These are phyloP conservation scores for Heliconius eleuchia DNA, from an alignment of 1,140 invertebrate species.

Conservation along the genomic window DNA sequence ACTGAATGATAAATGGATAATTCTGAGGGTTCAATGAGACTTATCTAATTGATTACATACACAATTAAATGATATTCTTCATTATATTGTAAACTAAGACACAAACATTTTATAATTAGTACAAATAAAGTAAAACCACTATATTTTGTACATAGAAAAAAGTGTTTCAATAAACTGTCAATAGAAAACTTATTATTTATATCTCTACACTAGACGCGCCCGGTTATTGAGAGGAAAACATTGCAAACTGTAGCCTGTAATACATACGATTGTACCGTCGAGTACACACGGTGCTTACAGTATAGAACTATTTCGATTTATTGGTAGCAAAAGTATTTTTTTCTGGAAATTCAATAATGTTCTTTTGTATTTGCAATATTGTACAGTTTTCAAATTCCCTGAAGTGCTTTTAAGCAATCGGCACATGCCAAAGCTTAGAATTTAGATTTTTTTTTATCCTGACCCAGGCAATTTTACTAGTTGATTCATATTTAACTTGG, in stretches of 20 bases:
- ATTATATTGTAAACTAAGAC: too few relatives aligned
- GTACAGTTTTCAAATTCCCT: background rate
- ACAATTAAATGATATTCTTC: too few relatives aligned
- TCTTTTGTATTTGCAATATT: background rate
- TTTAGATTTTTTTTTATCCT: background rate
- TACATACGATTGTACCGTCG: slow-evolving; percentile 20
- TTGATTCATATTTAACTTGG: background rate
- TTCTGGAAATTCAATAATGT: background rate
- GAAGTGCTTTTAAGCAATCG: background rate
- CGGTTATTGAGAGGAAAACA: slow-evolving; percentile 30
- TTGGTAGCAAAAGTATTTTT: slow-evolving; percentile 2
- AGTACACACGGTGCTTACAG: slow-evolving; percentile 5
- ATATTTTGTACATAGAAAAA: background rate
- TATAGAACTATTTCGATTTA: slow-evolving; percentile 16
- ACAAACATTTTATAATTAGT: too few relatives aligned
- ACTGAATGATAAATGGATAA: too few relatives aligned
- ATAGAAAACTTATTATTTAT: slow-evolving; percentile 37
- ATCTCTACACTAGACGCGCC: slow-evolving; percentile 24
- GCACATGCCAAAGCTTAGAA: background rate
- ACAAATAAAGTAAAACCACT: background rate
- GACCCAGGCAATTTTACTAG: too few relatives aligned
- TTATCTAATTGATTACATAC: too few relatives aligned
- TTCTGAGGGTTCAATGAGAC: too few relatives aligned
- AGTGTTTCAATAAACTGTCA: slow-evolving; percentile 33
- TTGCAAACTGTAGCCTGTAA: slow-evolving; percentile 1